Percentiles rank a stretch among this genome's conserved stretches.
phyloP scores from a whole-genome alignment of 23 tunicate species.

The Phallusia fumigata region DNA sequence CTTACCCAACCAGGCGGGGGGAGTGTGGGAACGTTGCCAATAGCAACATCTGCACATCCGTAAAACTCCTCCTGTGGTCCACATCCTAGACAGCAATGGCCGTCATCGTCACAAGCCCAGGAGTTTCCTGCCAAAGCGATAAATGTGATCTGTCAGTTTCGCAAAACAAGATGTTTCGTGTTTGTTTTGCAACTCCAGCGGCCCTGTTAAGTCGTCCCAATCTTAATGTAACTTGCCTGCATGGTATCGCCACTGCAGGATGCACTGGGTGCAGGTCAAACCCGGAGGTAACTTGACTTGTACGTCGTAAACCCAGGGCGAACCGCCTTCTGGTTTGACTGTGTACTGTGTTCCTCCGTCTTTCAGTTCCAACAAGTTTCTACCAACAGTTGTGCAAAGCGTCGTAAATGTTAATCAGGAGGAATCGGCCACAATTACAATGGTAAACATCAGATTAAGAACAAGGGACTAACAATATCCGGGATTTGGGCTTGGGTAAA shows the following conservation, averaged over 20 bases:
- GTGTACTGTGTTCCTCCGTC: constrained; percentile 22
- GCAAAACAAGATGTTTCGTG: too few relatives aligned
- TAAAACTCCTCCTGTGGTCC: constrained; percentile 84
- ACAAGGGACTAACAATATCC: too few relatives aligned
- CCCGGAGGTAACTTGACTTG: constrained; percentile 38
- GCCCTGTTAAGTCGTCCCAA: neutral
- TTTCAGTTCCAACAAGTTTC: constrained; percentile 15
- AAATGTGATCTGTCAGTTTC: neutral
- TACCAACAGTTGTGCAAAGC: neutral
- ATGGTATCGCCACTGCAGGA: constrained; percentile 78
- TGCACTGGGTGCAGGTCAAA: constrained; percentile 61
- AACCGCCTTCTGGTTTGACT: constrained; percentile 4
- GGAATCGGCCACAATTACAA: too few relatives aligned
- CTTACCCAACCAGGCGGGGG: constrained; percentile 46
- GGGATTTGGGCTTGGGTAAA: too few relatives aligned
- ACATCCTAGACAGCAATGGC: constrained; percentile 47
- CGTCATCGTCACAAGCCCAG: constrained; percentile 48
- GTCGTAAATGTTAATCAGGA: too few relatives aligned
- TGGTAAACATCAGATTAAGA: too few relatives aligned
- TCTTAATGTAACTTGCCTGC: constrained; percentile 34
- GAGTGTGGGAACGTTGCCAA: constrained; percentile 41
- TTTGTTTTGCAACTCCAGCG: too few relatives aligned
- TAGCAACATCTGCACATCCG: constrained; percentile 76
- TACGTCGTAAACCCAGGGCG: constrained; percentile 16
- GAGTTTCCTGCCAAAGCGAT: constrained; percentile 28